These are phyloP conservation scores for Protophormia terraenovae DNA, from an alignment of 2,888 invertebrate species.

Conservation along the genomic window DNA sequence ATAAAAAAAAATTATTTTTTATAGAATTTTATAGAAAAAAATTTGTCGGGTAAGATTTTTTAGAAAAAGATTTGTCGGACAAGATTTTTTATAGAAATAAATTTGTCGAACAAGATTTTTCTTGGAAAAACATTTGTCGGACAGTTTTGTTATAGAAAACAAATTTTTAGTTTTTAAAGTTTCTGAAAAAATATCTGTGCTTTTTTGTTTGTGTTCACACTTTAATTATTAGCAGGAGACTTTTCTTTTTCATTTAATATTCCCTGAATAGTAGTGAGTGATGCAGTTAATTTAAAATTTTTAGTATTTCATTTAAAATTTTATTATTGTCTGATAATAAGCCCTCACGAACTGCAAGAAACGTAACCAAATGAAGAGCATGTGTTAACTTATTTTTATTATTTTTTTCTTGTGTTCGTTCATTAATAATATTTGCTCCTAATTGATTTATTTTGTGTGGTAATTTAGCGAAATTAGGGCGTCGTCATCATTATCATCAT, in stretches of 20 bases:
- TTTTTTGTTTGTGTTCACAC: not conserved
- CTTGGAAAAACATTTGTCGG: too few relatives aligned
- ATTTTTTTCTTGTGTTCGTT: not conserved
- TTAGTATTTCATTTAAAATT: constrained; percentile 21
- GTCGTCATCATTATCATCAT: constrained; percentile 52
- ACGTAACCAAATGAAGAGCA: constrained; percentile 1
- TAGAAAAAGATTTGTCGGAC: too few relatives aligned
- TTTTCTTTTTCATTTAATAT: not conserved
- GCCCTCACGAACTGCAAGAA: not conserved
- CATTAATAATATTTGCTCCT: constrained; percentile 55
- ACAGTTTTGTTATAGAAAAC: too few relatives aligned
- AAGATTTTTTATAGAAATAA: too few relatives aligned
- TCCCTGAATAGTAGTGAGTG: not conserved
- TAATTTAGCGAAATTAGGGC: constrained; percentile 67
- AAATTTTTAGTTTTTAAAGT: too few relatives aligned
- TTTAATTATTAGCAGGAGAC: not conserved
- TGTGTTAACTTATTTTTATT: constrained; percentile 46
- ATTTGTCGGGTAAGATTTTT: too few relatives aligned
- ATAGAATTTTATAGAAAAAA: too few relatives aligned
- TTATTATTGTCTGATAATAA: constrained; percentile 46
- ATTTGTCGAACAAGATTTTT: too few relatives aligned
- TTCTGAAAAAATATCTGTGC: too few relatives aligned
- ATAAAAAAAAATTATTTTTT: not conserved
- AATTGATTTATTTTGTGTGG: constrained; percentile 66
- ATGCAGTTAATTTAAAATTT: constrained; percentile 36